Percentiles rank a stretch among this genome's conserved stretches.
Evolutionary conservation across 1,140 invertebrate species (phyloP).

Genomic region (Spodoptera litura): DNA sequence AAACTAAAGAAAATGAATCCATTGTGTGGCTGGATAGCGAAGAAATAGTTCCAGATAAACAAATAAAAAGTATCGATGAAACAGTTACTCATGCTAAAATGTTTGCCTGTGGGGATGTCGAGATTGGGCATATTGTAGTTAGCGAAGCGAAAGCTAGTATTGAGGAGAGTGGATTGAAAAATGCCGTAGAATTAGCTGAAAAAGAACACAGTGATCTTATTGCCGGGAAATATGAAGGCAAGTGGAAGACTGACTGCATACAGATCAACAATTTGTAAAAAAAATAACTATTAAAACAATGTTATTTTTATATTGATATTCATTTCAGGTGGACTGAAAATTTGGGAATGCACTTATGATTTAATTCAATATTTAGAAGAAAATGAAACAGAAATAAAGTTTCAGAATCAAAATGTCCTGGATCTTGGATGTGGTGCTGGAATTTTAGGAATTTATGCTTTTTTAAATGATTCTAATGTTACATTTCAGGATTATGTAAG

Average conservation of each 20-base stretch:
- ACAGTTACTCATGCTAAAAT: constrained; percentile 73
- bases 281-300: too few species aligned
- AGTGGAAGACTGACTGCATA: not conserved
- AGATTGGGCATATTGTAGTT: constrained; percentile 83
- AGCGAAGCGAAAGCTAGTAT: constrained; percentile 76
- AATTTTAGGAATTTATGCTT: constrained; percentile 91
- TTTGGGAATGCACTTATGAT: constrained; percentile 96
- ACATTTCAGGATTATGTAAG: constrained; percentile 97
- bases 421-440: constrained; percentile 96
- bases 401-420: constrained; percentile 87
- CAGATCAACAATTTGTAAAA: not conserved
- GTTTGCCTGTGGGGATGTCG: constrained; percentile 78
- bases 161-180: constrained; percentile 56
- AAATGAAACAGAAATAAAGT: constrained; percentile 70
- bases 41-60: constrained; percentile 67
- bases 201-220: constrained; percentile 90
- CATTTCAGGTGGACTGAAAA: constrained; percentile 92
- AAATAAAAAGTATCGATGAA: constrained; percentile 70
- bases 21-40: constrained; percentile 75
- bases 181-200: constrained; percentile 87
- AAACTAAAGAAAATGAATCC: constrained; percentile 57
- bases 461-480: constrained; percentile 89
- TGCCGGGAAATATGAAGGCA: constrained; percentile 91
- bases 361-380: constrained; percentile 88
- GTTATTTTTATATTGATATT: not conserved